Evolutionary conservation across 2,797 vertebrate species (phyloP).

Genomic region (Gallinago stenura): DNA sequence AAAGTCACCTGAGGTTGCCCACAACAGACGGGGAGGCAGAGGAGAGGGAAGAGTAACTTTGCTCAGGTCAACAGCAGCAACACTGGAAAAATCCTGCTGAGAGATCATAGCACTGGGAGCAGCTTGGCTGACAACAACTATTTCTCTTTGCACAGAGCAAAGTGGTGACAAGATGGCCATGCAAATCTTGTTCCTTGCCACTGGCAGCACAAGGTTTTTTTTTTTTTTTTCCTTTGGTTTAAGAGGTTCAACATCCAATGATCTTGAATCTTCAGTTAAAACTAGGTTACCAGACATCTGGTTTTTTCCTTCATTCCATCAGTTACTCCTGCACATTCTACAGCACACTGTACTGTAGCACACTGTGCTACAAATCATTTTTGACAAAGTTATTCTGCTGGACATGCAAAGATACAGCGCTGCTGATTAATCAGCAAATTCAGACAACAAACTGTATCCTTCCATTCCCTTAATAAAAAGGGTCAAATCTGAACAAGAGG

Average conservation of each 20-base stretch:
- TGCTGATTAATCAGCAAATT: not conserved
- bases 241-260: not conserved
- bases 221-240: too few relatives aligned
- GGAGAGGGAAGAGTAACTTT: not conserved
- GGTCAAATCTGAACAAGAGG: not conserved
- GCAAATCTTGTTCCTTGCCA: accelerated
- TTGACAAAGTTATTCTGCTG: not conserved
- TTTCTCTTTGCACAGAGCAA: not conserved
- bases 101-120: not conserved
- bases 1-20: not conserved
- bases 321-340: accelerated
- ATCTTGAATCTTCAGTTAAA: not conserved
- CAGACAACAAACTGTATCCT: not conserved
- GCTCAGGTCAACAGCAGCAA: not conserved
- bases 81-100: not conserved
- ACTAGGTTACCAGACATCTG: accelerated
- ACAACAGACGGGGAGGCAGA: not conserved
- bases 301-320: too few relatives aligned
- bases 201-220: not conserved
- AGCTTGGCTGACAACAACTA: not conserved
- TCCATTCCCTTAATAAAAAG: accelerated
- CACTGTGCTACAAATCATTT: not conserved
- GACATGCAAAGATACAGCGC: accelerated
- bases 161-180: accelerated
- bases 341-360: not conserved